Conservation (phyloP, 2,888 invertebrate species). For the Bellardia pandia region DNA sequence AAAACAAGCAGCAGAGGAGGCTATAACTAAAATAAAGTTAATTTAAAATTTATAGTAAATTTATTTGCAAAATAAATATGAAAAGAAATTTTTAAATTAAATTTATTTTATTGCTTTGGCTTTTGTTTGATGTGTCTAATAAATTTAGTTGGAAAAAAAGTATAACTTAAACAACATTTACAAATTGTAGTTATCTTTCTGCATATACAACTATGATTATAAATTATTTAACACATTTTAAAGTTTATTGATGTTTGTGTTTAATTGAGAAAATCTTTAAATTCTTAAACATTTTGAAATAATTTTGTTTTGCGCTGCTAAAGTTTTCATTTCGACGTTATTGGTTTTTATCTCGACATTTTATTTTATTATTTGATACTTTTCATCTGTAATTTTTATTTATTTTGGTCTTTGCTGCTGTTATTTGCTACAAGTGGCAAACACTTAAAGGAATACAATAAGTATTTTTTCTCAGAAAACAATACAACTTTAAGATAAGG, state of each 20-base stretch:
- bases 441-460: conserved; percentile 31
- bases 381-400: not conserved
- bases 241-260: not conserved
- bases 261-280: not conserved
- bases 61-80: conserved; percentile 25
- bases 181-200: not conserved
- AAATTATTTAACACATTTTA: not conserved
- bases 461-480: not conserved
- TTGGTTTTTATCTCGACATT: conserved; percentile 1
- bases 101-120: conserved; percentile 42
- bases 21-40: conserved; percentile 17
- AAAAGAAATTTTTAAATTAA: conserved; percentile 2
- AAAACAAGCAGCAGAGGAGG: not conserved
- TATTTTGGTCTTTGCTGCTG: not conserved
- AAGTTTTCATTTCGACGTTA: not conserved
- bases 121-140: conserved; percentile 32
- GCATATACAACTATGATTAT: not conserved
- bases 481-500: conserved; percentile 24
- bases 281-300: not conserved
- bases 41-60: conserved; percentile 27
- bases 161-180: conserved; percentile 9
- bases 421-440: conserved; percentile 17
- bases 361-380: conserved; percentile 19
- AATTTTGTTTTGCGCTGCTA: not conserved
- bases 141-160: conserved; percentile 23